Evolutionary conservation across 2,797 vertebrate species (phyloP).

Genomic region (Aratinga solstitialis): DNA sequence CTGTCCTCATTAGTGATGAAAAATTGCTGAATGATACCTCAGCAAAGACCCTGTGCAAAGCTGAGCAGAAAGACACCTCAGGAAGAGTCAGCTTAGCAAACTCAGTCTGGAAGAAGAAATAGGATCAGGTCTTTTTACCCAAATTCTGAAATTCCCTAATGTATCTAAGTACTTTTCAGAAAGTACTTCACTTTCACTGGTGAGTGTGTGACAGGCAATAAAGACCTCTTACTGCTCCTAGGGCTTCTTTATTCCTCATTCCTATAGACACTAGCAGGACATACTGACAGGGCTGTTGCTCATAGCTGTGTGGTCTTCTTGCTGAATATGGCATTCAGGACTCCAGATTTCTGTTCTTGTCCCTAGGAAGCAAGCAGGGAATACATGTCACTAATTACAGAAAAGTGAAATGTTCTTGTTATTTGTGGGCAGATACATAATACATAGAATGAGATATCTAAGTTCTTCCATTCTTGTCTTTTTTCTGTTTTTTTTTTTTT

Average conservation of each 20-base stretch:
- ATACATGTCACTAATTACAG: neutral
- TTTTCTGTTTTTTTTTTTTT: neutral
- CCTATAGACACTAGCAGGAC: neutral
- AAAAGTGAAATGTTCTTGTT: neutral
- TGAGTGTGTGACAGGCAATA: neutral
- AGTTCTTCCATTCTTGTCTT: neutral
- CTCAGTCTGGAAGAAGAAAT: neutral
- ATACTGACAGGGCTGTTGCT: neutral
- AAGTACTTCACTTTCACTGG: neutral
- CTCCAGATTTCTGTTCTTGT: neutral
- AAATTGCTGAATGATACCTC: neutral
- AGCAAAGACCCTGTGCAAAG: neutral
- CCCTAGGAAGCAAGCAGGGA: neutral
- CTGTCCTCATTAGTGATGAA: neutral
- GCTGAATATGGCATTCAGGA: neutral
- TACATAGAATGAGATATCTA: neutral
- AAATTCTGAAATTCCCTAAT: neutral
- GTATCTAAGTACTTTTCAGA: neutral
- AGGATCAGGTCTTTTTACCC: neutral
- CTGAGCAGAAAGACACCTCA: neutral
- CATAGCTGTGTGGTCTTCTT: neutral
- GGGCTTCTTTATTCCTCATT: neutral
- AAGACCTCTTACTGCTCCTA: neutral
- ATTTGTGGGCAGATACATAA: neutral
- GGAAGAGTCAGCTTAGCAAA: neutral